These are phyloP conservation scores for Bubalus kerabau DNA, from an alignment of 2,113 vertebrate genomes.

Conservation along the genomic window DNA sequence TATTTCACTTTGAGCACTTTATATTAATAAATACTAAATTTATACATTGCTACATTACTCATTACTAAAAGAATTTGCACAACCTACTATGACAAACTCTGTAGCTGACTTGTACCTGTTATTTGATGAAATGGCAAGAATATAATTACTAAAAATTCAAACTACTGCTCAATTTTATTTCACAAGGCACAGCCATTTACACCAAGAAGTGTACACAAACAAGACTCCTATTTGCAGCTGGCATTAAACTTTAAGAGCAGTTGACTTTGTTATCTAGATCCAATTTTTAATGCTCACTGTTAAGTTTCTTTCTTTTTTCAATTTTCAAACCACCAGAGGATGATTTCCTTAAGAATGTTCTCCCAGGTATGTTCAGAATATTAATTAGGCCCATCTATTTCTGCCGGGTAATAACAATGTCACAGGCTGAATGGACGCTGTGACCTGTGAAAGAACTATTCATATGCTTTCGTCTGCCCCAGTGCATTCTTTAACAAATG, in stretches of 20 bases:
- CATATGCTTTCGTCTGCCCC: conserved; percentile 91
- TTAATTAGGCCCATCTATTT: conserved; percentile 98
- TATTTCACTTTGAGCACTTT: background rate
- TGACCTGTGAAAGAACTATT: conserved; percentile 99
- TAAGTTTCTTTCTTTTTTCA: conserved; percentile 56
- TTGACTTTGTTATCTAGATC: conserved; percentile 69
- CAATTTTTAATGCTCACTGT: conserved; percentile 71
- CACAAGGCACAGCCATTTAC: conserved; percentile 59
- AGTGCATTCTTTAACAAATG: conserved; percentile 90
- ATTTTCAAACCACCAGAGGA: conserved; percentile 80
- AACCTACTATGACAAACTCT: conserved; percentile 62
- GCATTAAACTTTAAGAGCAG: conserved; percentile 72
- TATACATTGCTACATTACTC: background rate
- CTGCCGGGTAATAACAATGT: conserved; percentile 95
- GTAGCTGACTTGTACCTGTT: conserved; percentile 69
- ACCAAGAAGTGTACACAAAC: conserved; percentile 70
- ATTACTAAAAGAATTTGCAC: background rate
- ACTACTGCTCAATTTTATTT: conserved; percentile 76
- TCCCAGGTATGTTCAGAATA: conserved; percentile 96
- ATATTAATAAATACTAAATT: background rate
- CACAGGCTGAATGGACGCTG: conserved; percentile 90
- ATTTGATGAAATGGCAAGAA: conserved; percentile 73
- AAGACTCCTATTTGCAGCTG: conserved; percentile 60
- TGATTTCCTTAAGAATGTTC: conserved; percentile 92
- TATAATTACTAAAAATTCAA: conserved; percentile 75